Base-by-base conservation (phyloP, 1,140 invertebrate species). In the Nasonia vitripennis region DNA sequence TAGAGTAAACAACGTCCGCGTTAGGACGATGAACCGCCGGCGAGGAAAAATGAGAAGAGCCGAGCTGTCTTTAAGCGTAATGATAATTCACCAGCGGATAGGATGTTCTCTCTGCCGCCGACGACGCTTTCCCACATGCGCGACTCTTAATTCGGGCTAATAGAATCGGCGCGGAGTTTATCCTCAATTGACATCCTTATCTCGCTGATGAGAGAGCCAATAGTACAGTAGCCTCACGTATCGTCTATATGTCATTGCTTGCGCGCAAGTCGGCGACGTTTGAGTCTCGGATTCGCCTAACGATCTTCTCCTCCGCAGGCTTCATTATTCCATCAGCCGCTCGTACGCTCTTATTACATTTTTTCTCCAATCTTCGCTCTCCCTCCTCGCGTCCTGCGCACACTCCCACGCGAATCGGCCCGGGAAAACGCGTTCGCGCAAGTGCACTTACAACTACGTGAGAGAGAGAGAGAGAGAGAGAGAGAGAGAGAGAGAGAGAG, bases 101-200 rank as follows among this genome's bases (percentile, higher is more conserved):
- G 12, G 48, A 12, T 14, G 3, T 51, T 51, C 14, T 5, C 2
- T 27, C 10, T 11, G 10, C 2, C 10, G 7, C 48, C 10, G 9
- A 12, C 17, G 20, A 45, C 10, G 23, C 31, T 71, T 71, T 71
- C 68, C 68, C 68, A 71, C 9, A 17, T 20, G 23, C 23, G 3
- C 10, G 2, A 5, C 14, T 71, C 27, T 71, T 71, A 71, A 71
- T 71, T 27, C 68, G 20, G 23, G 31, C 68, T 31, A 71, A 71
- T 71, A 12, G 27, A 71, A 31, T 71, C 68, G 68, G 27, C 11
- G 6, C 68, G 11, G 23, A 71, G 5, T 62, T 62, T 62, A 62
- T 62, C 55, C 10, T 27, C 68, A 71, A 71, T 71, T 71, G 68
- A 71, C 23, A 31, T 31, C 68, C 68, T 71, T 71, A 71, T 62